Evolutionary conservation across 2,888 invertebrate genomes (phyloP).

Genomic region (Temnothorax unifasciatus): DNA sequence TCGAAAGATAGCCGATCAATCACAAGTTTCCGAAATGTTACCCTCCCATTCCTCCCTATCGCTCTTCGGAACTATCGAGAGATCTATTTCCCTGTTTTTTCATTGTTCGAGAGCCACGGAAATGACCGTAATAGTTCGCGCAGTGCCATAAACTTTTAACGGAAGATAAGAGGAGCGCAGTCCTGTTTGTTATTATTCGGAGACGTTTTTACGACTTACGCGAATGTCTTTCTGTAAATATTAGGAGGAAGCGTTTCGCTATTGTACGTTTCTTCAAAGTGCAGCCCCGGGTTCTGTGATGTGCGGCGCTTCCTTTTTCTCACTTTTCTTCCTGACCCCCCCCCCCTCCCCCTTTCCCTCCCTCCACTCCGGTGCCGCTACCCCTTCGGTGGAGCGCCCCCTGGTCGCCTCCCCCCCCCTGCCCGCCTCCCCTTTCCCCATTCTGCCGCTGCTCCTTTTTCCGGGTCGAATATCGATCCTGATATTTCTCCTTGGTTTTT

Average conservation of each 20-base stretch:
- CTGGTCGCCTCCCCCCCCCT: slow-evolving; percentile 34
- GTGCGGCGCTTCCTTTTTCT: slow-evolving; percentile 75
- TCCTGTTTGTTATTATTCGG: slow-evolving; percentile 46
- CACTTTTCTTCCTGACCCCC: slow-evolving; percentile 71
- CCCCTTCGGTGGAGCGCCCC: slow-evolving; percentile 31
- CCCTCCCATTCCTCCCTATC: no score
- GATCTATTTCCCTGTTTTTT: not conserved
- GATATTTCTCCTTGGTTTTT: slow-evolving; percentile 78
- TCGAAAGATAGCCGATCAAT: slow-evolving; percentile 16
- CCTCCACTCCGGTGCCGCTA: slow-evolving; percentile 9
- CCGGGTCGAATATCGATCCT: slow-evolving; percentile 81
- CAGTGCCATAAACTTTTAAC: slow-evolving; percentile 28
- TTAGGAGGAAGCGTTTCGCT: slow-evolving; percentile 70
- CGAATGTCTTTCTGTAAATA: slow-evolving; percentile 69
- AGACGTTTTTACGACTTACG: slow-evolving; percentile 59
- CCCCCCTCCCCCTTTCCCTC: not conserved
- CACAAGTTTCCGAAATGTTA: not conserved
- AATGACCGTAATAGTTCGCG: slow-evolving; percentile 23
- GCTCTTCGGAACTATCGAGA: not conserved
- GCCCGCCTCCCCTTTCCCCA: slow-evolving; percentile 47
- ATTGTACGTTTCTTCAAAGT: slow-evolving; percentile 78
- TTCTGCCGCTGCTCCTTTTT: slow-evolving; percentile 76
- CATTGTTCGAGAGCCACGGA: slow-evolving; percentile 16
- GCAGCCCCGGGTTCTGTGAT: slow-evolving; percentile 74
- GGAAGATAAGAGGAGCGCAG: slow-evolving; percentile 11